A percentile compares a stretch with the other conserved stretches of the same genome.
Conservation (phyloP, 2,888 invertebrate genomes). For the Spialia ferax region DNA sequence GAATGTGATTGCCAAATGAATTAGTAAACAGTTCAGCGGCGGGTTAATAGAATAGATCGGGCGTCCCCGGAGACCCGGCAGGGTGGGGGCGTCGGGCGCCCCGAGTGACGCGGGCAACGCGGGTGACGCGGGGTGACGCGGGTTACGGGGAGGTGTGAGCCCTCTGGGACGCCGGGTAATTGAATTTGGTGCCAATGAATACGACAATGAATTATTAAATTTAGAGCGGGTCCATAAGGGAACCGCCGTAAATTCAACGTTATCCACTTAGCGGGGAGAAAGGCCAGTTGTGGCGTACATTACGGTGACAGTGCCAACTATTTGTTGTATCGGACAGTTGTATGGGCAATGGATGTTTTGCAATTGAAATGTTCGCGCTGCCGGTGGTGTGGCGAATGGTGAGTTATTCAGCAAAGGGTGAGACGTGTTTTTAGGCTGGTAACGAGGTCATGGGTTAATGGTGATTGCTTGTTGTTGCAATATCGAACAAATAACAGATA, state of each 20-base stretch:
- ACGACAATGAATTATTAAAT: slow-evolving; percentile 84
- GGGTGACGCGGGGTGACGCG: slow-evolving; percentile 31
- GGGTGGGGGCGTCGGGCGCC: slow-evolving; percentile 18
- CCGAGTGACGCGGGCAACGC: not conserved
- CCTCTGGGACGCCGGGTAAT: slow-evolving; percentile 68
- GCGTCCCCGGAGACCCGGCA: slow-evolving; percentile 41
- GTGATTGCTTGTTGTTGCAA: slow-evolving; percentile 38
- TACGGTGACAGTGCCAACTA: slow-evolving; percentile 21
- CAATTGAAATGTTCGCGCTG: slow-evolving; percentile 23
- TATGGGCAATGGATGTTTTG: slow-evolving; percentile 26
- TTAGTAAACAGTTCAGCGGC: slow-evolving; percentile 72
- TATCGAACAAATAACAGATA: too few species aligned
- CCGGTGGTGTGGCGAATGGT: slow-evolving; percentile 52
- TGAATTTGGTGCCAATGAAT: slow-evolving; percentile 84
- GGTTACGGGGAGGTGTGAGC: slow-evolving; percentile 45
- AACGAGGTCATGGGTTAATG: slow-evolving; percentile 54
- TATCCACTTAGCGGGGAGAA: slow-evolving; percentile 36
- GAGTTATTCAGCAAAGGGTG: slow-evolving; percentile 51
- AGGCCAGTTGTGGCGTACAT: slow-evolving; percentile 35
- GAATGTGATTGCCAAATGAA: slow-evolving; percentile 81
- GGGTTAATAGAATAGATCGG: slow-evolving; percentile 64
- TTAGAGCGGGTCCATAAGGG: slow-evolving; percentile 61
- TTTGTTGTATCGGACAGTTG: slow-evolving; percentile 2
- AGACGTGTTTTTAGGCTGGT: slow-evolving; percentile 46
- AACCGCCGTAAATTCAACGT: slow-evolving; percentile 36